Evolutionary conservation across 2,113 vertebrate genomes (phyloP), one percentile per base, ranked within the genome.

Genomic region (Porphyrio hochstetteri): DNA sequence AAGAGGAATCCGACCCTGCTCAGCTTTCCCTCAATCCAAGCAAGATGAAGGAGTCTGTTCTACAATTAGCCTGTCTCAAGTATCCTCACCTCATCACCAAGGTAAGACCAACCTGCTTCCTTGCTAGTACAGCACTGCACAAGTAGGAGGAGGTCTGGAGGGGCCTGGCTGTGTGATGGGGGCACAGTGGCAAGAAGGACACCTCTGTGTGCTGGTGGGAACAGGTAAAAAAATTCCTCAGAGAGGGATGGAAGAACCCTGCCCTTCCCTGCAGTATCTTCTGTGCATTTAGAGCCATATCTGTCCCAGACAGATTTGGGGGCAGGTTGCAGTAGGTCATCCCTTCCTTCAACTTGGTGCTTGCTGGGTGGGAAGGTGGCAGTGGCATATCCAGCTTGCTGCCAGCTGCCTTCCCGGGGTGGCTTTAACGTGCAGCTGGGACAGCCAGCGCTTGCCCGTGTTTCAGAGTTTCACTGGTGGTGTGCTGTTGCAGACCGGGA

Each of bases 21-120:
- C 98, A 98, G 56, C 90, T 93, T 74, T 91, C 94, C 84, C 78
- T 96, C 97, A 98, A 95, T 74, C 53, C 96, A 3, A 93, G 55
- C 84, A 97, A 97, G 33, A 97, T 98, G 50, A 98, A 98, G 87
- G 99, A 99, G 95, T 93, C 95, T 18, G 99, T 99, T 95, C 97
- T 99, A 70, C 97, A 98, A 16, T 95, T 98, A 88, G 99, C 99
- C 86, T 99, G 99, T 97, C 95, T 98, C 92, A 97, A 98, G 68
- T 99, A 99, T 96, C 99, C 99, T 91, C 98, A 99, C 93, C 99
- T 99, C 94, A 99, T 99, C 98, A 99, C 99, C 97, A 99, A 99
- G 99, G 99, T 99, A 96, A 90, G 91, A 63, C 24, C 29, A 72
- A 5, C 38, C 80, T 56, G 7, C 10, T 86, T 83, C 46, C 67